These are phyloP conservation scores for Rhopilema esculentum DNA, from an alignment of 30 jellyfish, hydroid and myxozoan species.

Conservation along the genomic window DNA sequence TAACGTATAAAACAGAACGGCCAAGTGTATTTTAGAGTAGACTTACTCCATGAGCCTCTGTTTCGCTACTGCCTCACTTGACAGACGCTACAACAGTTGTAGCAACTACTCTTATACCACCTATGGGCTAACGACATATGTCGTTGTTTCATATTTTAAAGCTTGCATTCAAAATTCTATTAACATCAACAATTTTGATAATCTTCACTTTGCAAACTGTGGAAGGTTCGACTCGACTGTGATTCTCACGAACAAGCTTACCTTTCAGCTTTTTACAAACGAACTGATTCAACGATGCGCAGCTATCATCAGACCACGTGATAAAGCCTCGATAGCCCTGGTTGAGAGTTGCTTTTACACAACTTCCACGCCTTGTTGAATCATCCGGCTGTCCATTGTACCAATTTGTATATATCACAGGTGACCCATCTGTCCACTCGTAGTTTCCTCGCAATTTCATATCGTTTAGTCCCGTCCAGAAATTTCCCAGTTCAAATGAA, in stretches of 20 bases:
- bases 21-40: too few relatives aligned
- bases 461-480: constrained; percentile 95
- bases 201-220: background rate
- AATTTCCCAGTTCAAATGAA: constrained; percentile 49
- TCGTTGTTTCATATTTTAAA: too few relatives aligned
- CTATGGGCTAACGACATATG: too few relatives aligned
- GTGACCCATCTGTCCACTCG: constrained; percentile 82
- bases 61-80: too few relatives aligned
- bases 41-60: too few relatives aligned
- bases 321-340: constrained; percentile 71
- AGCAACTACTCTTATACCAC: too few relatives aligned
- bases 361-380: constrained; percentile 79
- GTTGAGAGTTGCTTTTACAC: constrained; percentile 65
- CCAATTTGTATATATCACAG: constrained; percentile 82
- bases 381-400: constrained; percentile 96
- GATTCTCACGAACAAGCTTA: constrained; percentile 18
- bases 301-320: constrained; percentile 82
- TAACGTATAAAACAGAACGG: background rate
- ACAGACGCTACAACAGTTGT: too few relatives aligned
- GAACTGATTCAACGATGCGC: constrained; percentile 59
- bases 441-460: constrained; percentile 60
- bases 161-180: too few relatives aligned
- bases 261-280: constrained; percentile 84
- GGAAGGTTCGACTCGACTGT: background rate
- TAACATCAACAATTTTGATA: too few relatives aligned